A percentile compares a stretch with the other conserved stretches of the same genome.
phyloP scores from a whole-genome alignment of 2,113 vertebrate genomes.

The Rhynchopsitta pachyrhyncha region DNA sequence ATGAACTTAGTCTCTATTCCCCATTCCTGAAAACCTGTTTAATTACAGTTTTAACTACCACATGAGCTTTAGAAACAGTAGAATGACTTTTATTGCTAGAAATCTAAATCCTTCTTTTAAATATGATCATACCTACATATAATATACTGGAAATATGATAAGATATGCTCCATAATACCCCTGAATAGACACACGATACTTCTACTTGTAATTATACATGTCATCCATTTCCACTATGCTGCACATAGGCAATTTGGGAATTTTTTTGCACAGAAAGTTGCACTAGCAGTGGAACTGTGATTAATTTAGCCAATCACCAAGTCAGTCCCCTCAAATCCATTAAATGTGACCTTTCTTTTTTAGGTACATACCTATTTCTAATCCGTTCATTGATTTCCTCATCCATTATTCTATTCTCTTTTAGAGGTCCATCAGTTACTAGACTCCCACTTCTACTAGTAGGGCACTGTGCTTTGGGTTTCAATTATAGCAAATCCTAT shows the following conservation, averaged over 20 bases:
- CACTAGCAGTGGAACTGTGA: conserved; percentile 12
- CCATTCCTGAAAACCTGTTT: conserved; percentile 70
- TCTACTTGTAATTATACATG: background rate
- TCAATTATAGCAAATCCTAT: conserved; percentile 36
- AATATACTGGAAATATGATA: background rate
- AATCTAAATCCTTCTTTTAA: conserved; percentile 59
- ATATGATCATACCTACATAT: conserved; percentile 10
- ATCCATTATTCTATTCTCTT: conserved; percentile 47
- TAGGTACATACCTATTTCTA: conserved; percentile 9
- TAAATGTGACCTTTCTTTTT: conserved; percentile 54
- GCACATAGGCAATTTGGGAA: background rate
- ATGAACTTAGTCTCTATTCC: conserved; percentile 70
- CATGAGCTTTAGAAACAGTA: conserved; percentile 67
- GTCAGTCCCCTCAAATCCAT: conserved; percentile 24
- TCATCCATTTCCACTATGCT: background rate
- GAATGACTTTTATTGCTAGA: conserved; percentile 64
- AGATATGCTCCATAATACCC: background rate
- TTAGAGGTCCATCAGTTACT: conserved; percentile 44
- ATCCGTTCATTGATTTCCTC: conserved; percentile 40
- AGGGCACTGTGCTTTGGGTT: conserved; percentile 48
- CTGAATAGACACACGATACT: background rate
- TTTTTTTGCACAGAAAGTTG: background rate
- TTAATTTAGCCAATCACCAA: conserved; percentile 53
- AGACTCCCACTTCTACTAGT: conserved; percentile 39
- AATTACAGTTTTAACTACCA: conserved; percentile 79